A percentile compares a stretch with the other conserved stretches of the same genome.
These are phyloP conservation scores for Anastatus disparis DNA, from an alignment of 1,140 invertebrate genomes.

Conservation along the genomic window DNA sequence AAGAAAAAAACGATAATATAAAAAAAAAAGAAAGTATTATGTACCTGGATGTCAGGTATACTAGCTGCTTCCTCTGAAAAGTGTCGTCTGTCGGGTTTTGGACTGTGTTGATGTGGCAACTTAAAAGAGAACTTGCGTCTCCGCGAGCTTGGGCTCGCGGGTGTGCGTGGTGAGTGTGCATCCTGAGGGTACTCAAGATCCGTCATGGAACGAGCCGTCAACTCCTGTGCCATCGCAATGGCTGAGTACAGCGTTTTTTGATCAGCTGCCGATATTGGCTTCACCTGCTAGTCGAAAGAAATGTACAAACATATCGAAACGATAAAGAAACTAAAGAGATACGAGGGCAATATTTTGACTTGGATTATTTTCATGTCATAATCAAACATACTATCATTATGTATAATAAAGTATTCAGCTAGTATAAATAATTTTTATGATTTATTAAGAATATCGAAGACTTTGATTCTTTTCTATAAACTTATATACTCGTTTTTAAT, in stretches of 20 bases:
- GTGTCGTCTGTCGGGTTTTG: constrained; percentile 79
- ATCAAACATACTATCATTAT: too few species aligned
- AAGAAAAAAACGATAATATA: too few species aligned
- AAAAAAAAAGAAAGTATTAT: constrained; percentile 47
- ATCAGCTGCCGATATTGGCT: constrained; percentile 94
- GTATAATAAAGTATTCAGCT: too few species aligned
- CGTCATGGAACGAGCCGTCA: constrained; percentile 88
- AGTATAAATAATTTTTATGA: too few species aligned
- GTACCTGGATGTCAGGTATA: constrained; percentile 89
- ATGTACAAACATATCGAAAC: too few species aligned
- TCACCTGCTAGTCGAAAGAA: too few species aligned
- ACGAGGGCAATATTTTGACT: too few species aligned
- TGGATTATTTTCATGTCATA: too few species aligned
- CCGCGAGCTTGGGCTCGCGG: constrained; percentile 80
- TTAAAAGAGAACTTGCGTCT: constrained; percentile 91
- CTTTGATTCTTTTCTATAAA: too few species aligned
- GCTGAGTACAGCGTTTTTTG: constrained; percentile 93
- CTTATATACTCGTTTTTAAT: too few species aligned
- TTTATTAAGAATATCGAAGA: too few species aligned
- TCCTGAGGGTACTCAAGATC: constrained; percentile 72
- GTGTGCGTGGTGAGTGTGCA: constrained; percentile 71
- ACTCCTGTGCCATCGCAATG: constrained; percentile 92
- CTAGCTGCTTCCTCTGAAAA: constrained; percentile 91
- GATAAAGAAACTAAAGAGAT: too few species aligned
- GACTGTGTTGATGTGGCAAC: constrained; percentile 75